These are phyloP conservation scores for Ailurus styani DNA, from an alignment of 2,113 vertebrate genomes.

Conservation along the genomic window DNA sequence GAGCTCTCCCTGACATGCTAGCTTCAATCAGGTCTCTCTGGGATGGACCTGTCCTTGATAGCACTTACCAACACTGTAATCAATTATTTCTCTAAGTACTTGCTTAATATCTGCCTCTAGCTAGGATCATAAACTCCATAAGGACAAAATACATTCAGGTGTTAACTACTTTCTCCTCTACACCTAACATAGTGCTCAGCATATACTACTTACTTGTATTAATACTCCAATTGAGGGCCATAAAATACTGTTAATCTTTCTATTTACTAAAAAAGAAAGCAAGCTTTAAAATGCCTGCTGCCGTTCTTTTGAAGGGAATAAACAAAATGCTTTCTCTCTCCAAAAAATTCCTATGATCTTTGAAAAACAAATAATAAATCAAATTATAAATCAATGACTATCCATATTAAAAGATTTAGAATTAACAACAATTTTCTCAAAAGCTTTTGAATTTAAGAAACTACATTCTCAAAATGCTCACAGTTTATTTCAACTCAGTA, in stretches of 20 bases:
- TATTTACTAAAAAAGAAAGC: neutral
- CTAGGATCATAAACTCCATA: neutral
- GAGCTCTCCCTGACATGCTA: neutral
- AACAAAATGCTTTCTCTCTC: neutral
- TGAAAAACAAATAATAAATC: too few species aligned
- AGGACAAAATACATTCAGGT: neutral
- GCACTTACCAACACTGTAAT: neutral
- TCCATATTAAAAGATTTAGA: neutral
- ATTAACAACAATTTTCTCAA: neutral
- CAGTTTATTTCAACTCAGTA: neutral
- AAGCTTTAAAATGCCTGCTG: neutral
- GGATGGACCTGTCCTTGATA: neutral
- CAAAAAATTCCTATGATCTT: neutral
- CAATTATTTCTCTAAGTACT: neutral
- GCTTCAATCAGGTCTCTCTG: neutral
- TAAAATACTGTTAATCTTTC: neutral
- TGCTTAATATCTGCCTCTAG: neutral
- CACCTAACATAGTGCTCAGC: neutral
- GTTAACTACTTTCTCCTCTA: neutral
- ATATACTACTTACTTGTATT: neutral
- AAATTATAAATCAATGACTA: neutral
- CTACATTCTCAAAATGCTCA: neutral
- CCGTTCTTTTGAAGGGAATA: neutral
- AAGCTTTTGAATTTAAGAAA: neutral
- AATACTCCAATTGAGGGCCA: neutral